These are phyloP conservation scores for Thaleichthys pacificus DNA, from an alignment of 2,797 vertebrate species.

Conservation along the genomic window DNA sequence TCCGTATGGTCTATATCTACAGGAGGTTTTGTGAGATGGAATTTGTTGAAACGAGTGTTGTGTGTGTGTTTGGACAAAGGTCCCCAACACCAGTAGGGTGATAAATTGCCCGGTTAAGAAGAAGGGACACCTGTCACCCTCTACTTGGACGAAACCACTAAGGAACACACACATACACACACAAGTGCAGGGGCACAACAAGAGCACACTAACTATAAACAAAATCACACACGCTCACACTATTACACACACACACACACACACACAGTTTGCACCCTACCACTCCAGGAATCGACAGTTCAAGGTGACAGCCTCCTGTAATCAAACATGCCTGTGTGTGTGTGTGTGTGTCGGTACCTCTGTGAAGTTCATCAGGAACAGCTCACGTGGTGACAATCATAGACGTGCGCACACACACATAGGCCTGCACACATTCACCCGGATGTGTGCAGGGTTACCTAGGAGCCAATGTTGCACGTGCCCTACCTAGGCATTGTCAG, in stretches of 20 bases:
- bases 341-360: conserved; percentile 24
- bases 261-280: conserved; percentile 12
- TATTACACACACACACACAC: conserved; percentile 38
- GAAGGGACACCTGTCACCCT: conserved; percentile 74
- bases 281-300: conserved; percentile 4
- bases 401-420: not conserved
- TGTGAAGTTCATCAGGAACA: not conserved
- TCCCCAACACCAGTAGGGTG: conserved; percentile 65
- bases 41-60: not conserved
- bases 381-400: not conserved
- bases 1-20: too few species aligned
- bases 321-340: conserved; percentile 45
- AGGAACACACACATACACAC: conserved; percentile 36
- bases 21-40: too few species aligned
- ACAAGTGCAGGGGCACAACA: conserved; percentile 25
- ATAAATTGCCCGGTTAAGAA: conserved; percentile 76
- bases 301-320: conserved; percentile 12
- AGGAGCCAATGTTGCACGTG: not conserved
- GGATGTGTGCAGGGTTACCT: not conserved
- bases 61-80: conserved; percentile 52
- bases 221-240: conserved; percentile 2
- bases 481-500: not conserved
- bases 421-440: not conserved
- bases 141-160: conserved; percentile 38
- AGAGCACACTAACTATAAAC: conserved; percentile 26